Base-by-base conservation (phyloP, 2,888 invertebrate genomes). In the Corythucha ciliata region DNA sequence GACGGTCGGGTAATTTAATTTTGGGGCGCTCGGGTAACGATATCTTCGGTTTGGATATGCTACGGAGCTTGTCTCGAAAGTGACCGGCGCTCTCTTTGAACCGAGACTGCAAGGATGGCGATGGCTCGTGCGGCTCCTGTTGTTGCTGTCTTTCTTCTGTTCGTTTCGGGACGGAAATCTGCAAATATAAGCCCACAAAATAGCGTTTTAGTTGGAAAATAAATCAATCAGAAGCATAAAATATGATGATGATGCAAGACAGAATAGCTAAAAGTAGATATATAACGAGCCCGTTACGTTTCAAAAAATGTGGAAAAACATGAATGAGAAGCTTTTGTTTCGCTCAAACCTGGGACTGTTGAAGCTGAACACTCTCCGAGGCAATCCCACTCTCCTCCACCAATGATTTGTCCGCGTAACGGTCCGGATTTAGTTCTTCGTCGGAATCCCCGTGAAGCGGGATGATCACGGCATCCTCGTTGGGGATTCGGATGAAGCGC, bases 61-160 rank as follows among this genome's bases (percentile, higher is more conserved):
- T 75, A 62, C 78, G 76, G 51, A 83, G 64, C 64, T 80, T 80
- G 1, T 76, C 76, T 65, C 79, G 80, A 24, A 88, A 66, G 67
- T 80, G 82, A 24, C 78, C 81, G 14, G 85, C 83, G 65, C 84
- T 82, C 32, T 71, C 74, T 54, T 57, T 40, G 54, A 58, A 6
- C 49, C 57, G 32, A 46, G 50, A 48, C 53, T 48, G 52, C 79
- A 78, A 80, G 70, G 55, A 75, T 76, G 57, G 78, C 76, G 44
- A 80, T 76, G 67, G 80, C 80, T n/a, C 55, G 80, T 76, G 66
- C 69, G 64, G 64, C 77, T 78, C 29, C 78, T 77, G 62, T 78
- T 78, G 56, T 79, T 69, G n/a, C n/a, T n/a, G 67, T 80, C 80
- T 64, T 29, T 12, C 29, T 10, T 29, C 29, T 12, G 10, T 29